These are phyloP conservation scores for Aphidoletes aphidimyza DNA, from an alignment of 2,888 invertebrate genomes.

Conservation along the genomic window DNA sequence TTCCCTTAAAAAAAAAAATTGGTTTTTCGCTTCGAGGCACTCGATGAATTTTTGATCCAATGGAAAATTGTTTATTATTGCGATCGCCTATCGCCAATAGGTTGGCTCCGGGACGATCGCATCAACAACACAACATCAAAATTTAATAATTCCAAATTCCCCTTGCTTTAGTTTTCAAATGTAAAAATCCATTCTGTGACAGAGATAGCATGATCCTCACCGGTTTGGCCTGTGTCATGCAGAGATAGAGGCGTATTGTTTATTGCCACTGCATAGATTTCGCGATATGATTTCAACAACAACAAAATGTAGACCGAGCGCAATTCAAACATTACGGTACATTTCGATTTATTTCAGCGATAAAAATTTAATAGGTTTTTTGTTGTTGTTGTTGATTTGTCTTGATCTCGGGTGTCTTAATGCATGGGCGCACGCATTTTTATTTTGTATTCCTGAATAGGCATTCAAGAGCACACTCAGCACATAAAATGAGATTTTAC, in stretches of 20 bases:
- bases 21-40: no score
- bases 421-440: constrained; percentile 2
- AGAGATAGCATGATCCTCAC: constrained; percentile 22
- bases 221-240: constrained; percentile 14
- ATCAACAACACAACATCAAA: neutral
- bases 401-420: neutral
- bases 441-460: no score
- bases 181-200: neutral
- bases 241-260: constrained; percentile 44
- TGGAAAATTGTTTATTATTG: no score
- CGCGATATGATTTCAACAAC: neutral
- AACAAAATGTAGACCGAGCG: no score
- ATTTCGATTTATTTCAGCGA: constrained; percentile 13
- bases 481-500: neutral
- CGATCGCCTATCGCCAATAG: no score
- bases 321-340: constrained; percentile 20
- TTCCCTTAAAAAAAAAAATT: no score
- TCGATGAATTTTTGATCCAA: no score
- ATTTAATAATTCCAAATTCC: neutral
- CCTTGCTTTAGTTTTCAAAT: neutral
- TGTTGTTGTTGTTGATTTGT: neutral
- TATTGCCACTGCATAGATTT: constrained; percentile 1
- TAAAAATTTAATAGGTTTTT: constrained; percentile 24
- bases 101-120: neutral
- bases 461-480: neutral